phyloP scores from a whole-genome alignment of 2,113 vertebrate species.

The Neoarius graeffei region DNA sequence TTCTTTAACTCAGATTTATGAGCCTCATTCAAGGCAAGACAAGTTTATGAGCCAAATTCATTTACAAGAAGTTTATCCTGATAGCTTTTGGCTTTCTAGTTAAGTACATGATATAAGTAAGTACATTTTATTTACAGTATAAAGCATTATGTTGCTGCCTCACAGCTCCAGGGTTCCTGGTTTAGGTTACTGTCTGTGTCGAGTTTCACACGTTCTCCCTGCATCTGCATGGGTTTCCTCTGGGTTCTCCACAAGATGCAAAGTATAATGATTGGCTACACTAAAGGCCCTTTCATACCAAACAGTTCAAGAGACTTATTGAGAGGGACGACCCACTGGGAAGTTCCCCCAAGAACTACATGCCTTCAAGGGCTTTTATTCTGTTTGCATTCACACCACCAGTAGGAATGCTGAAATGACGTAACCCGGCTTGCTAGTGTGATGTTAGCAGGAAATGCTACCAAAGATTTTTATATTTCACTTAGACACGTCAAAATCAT shows the following conservation, averaged over 20 bases:
- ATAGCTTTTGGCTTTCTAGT: background rate
- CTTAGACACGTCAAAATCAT: no score
- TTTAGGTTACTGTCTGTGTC: background rate
- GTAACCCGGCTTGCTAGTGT: no score
- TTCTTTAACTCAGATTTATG: background rate
- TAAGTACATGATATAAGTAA: background rate
- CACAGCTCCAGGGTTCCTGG: background rate
- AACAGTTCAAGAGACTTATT: no score
- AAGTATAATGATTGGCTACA: background rate
- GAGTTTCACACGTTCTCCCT: background rate
- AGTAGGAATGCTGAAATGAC: no score
- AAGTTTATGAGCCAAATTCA: background rate
- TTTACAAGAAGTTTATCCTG: background rate
- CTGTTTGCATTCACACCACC: no score
- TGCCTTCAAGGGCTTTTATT: no score
- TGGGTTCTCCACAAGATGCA: background rate
- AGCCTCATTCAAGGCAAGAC: background rate
- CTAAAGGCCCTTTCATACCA: background rate
- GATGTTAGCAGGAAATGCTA: no score
- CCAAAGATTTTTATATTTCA: no score
- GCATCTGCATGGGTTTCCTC: background rate
- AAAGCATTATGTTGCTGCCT: background rate
- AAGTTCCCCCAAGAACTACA: no score
- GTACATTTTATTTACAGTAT: background rate
- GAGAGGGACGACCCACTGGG: no score